Base-by-base conservation (phyloP, 1,140 invertebrate genomes). In the Bombus fervidus region DNA sequence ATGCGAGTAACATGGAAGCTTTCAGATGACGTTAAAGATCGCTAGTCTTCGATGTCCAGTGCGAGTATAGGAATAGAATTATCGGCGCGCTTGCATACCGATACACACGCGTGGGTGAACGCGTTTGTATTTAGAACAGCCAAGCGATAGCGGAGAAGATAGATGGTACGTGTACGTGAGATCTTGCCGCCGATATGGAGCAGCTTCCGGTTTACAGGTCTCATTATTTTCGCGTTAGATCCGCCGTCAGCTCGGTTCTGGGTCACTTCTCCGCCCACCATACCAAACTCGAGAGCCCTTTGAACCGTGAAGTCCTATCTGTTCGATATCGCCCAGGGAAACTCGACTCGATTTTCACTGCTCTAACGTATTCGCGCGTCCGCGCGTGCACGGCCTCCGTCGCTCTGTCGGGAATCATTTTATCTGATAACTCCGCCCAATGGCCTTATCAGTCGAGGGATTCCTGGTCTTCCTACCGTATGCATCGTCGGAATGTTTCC, bases 201-300 rank as follows among this genome's bases (percentile, higher is more conserved):
- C 86, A 86, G 81, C 75, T 89, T 89, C 83, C 87, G 85, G 74
- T 91, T 90, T 88, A 87, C 79, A 83, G 79, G 57, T 82, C 71
- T 89, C 86, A 92, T 92, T 91, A 92, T 91, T 91, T 91, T 91
- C 86, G 66, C 82, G 86, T 92, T 91, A 91, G 83, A 64, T 66
- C 69, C 53, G 43, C 87, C 59, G 71, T 85, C 62, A 86, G 62
- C 68, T n/a, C 41, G 62, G 66, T 41, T 81, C 78, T 88, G 64
- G 79, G 53, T 81, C 69, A 85, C 77, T 85, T 85, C 76, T 72
- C 83, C 68, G 68, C 66, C 83, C 66, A 62, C 57, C 25, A 18
- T 64, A 13, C 25, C 62, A 57, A 78, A 78, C 74, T 83, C 69
- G 78, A 81, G 69, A 75, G 79, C 79, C 84, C 84, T 85, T 81